Conservation (phyloP, 2,113 vertebrate genomes). For the Cephalopterus ornatus region DNA sequence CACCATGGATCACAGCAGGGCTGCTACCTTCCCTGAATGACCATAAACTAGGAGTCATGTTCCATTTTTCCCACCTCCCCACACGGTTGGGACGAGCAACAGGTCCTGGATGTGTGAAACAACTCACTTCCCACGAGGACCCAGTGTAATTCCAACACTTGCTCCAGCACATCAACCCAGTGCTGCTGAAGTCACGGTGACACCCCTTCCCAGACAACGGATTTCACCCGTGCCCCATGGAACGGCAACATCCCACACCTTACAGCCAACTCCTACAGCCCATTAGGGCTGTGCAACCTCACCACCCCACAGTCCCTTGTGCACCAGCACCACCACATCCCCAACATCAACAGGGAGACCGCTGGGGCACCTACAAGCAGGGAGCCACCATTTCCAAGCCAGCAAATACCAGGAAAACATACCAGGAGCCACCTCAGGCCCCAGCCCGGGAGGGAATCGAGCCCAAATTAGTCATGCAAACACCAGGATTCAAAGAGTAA, state of each 20-base stretch:
- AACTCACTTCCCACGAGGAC: accelerated
- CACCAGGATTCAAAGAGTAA: neutral
- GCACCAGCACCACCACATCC: accelerated
- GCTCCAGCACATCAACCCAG: neutral
- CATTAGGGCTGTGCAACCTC: no score
- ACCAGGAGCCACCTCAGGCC: neutral
- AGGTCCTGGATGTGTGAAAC: accelerated
- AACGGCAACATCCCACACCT: neutral
- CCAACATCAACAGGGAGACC: neutral
- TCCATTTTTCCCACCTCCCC: neutral
- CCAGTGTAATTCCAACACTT: accelerated
- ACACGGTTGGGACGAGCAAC: neutral
- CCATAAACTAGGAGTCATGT: accelerated
- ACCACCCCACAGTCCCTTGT: accelerated
- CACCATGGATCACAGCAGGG: neutral
- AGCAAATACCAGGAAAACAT: neutral
- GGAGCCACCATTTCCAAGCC: neutral
- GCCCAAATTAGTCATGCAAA: neutral
- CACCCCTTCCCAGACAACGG: accelerated
- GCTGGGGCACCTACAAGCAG: neutral
- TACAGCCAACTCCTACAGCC: neutral
- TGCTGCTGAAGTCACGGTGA: accelerated
- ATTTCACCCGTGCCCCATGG: neutral
- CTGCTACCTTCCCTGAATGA: neutral
- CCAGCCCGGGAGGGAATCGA: neutral